phyloP scores from a whole-genome alignment of 2,113 vertebrate genomes.

The Lethenteron camtschaticum region DNA sequence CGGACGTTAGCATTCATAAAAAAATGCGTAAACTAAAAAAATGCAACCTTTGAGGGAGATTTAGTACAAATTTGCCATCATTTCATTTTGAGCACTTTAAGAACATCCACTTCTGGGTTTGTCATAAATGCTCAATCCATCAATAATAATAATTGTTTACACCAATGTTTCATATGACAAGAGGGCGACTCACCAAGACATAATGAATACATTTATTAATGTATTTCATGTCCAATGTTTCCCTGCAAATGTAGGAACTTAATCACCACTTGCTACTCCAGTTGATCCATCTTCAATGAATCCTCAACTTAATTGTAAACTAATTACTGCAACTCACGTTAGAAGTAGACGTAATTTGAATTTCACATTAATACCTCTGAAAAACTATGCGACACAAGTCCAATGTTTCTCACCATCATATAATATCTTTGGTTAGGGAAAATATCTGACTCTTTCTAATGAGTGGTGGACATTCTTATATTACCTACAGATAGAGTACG shows the following conservation, averaged over 20 bases:
- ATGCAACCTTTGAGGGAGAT: no score
- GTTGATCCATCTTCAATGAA: slow-evolving; percentile 2
- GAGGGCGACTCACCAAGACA: background rate
- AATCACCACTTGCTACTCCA: slow-evolving; percentile 2
- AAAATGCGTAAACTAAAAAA: no score
- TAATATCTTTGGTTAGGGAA: no score
- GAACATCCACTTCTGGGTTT: background rate
- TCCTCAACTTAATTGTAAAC: slow-evolving; percentile 1
- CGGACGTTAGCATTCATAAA: no score
- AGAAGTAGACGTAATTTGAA: background rate
- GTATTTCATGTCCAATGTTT: background rate
- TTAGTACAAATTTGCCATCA: no score
- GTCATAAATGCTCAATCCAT: slow-evolving; percentile 2
- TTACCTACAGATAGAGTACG: no score
- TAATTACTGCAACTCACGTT: slow-evolving; percentile 4
- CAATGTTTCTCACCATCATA: background rate
- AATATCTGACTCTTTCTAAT: no score
- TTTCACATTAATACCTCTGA: background rate
- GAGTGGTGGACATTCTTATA: no score
- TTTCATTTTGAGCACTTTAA: background rate
- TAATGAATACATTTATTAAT: background rate
- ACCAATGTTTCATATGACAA: slow-evolving; percentile 2
- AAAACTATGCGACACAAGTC: background rate
- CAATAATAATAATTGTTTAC: background rate
- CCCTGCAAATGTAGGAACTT: slow-evolving; percentile 5